Conservation (phyloP, 2,113 vertebrate genomes). For the Phainopepla nitens region DNA sequence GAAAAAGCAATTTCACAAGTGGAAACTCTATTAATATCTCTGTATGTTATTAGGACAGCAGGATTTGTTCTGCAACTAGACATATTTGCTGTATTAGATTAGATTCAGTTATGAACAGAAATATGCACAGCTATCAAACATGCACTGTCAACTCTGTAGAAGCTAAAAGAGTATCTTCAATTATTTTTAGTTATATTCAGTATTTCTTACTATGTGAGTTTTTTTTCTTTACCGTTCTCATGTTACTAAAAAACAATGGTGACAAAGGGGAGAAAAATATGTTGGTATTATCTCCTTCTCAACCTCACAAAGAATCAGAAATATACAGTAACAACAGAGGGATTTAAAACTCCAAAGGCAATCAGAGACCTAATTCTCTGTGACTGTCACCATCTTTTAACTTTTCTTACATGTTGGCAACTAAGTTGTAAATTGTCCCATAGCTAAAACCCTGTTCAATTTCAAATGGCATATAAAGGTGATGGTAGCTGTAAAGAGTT, state of each 20-base stretch:
- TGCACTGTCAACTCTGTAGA: neutral
- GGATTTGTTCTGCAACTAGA: neutral
- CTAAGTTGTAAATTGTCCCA: neutral
- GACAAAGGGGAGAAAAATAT: neutral
- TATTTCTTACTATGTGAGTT: neutral
- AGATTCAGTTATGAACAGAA: neutral
- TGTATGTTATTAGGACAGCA: constrained; percentile 18
- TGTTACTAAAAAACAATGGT: neutral
- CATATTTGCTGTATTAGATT: neutral
- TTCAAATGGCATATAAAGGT: neutral
- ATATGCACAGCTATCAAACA: neutral
- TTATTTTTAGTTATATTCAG: neutral
- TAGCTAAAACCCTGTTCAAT: neutral
- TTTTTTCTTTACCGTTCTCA: neutral
- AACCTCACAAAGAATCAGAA: neutral
- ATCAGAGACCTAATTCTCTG: neutral
- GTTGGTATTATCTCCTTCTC: neutral
- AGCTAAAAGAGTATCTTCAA: neutral
- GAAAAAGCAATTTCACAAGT: constrained; percentile 35
- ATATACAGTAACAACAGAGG: neutral
- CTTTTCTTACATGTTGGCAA: neutral
- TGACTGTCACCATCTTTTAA: neutral
- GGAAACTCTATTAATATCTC: constrained; percentile 43
- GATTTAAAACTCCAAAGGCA: neutral
- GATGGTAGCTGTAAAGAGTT: neutral